Evolutionary conservation across 2,888 invertebrate species (phyloP).

Genomic region (Pachliopta kotzebuea): DNA sequence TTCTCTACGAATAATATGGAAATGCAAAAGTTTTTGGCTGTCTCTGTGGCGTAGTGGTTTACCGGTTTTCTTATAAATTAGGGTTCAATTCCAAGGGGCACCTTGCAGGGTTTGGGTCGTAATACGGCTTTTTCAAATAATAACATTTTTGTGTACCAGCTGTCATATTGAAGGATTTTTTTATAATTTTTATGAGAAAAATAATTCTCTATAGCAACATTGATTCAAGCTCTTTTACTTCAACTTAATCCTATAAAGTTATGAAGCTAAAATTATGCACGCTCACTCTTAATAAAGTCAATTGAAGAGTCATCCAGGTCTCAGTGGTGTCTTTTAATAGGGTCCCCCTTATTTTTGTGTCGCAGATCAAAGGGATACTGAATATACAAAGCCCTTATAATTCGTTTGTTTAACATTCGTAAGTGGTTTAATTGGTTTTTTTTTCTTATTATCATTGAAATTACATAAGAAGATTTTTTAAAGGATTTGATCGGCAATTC

Average conservation of each 20-base stretch:
- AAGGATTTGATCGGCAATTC: not conserved
- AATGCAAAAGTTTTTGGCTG: too few species aligned
- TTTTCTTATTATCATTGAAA: conserved; percentile 1
- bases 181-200: too few species aligned
- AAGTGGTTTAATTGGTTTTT: conserved; percentile 16
- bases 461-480: conserved; percentile 3
- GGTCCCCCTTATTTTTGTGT: conserved; percentile 21
- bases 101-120: too few species aligned
- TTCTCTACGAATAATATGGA: too few species aligned
- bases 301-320: conserved; percentile 50
- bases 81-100: too few species aligned
- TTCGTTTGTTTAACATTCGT: conserved; percentile 24
- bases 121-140: too few species aligned
- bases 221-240: not conserved
- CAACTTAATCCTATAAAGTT: conserved; percentile 32
- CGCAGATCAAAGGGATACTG: conserved; percentile 25
- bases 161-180: too few species aligned
- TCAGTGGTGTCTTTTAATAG: conserved; percentile 53
- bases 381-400: conserved; percentile 2
- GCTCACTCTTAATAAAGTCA: conserved; percentile 52
- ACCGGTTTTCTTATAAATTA: too few species aligned
- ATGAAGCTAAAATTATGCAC: conserved; percentile 46
- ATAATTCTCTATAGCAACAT: too few species aligned
- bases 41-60: too few species aligned
- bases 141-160: too few species aligned